Evolutionary conservation across 2,797 vertebrate genomes (phyloP).

Genomic region (Pseudochromis fuscus): DNA sequence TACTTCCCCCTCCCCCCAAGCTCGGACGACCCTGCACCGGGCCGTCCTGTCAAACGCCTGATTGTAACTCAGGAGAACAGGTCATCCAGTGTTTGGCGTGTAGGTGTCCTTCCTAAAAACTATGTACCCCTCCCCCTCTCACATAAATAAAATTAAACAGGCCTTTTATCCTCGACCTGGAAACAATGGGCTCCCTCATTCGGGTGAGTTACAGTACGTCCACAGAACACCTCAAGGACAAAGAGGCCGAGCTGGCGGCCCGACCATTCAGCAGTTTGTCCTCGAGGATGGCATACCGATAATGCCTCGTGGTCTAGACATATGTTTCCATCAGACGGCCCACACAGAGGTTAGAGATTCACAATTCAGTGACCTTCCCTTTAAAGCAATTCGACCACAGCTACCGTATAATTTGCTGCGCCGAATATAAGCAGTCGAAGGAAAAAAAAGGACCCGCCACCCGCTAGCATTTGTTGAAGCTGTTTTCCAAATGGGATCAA

Average conservation of each 20-base stretch:
- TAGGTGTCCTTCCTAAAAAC: constrained; percentile 71
- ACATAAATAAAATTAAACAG: constrained; percentile 59
- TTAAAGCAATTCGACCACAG: constrained; percentile 54
- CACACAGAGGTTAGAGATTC: constrained; percentile 52
- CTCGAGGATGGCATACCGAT: constrained; percentile 60
- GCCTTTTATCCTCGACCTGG: constrained; percentile 55
- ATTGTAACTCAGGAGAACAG: constrained; percentile 65
- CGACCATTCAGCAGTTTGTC: constrained; percentile 55
- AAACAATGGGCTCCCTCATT: constrained; percentile 67
- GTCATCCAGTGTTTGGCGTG: constrained; percentile 60
- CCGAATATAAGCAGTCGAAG: constrained; percentile 36
- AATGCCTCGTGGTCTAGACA: constrained; percentile 62
- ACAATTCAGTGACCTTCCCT: constrained; percentile 65
- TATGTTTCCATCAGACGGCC: constrained; percentile 61
- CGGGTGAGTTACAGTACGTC: constrained; percentile 45
- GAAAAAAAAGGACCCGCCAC: constrained; percentile 6
- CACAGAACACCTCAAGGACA: constrained; percentile 68
- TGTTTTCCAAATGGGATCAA: constrained; percentile 27
- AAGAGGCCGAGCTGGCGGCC: constrained; percentile 30
- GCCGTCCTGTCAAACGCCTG: constrained; percentile 47
- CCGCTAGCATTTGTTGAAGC: constrained; percentile 17
- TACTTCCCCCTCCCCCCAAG: constrained; percentile 25
- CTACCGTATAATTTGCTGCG: constrained; percentile 58
- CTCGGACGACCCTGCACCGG: constrained; percentile 25
- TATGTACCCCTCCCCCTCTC: constrained; percentile 12